These are phyloP conservation scores for Adineta ricciae DNA, from an alignment of 2,888 invertebrate species.

Conservation along the genomic window DNA sequence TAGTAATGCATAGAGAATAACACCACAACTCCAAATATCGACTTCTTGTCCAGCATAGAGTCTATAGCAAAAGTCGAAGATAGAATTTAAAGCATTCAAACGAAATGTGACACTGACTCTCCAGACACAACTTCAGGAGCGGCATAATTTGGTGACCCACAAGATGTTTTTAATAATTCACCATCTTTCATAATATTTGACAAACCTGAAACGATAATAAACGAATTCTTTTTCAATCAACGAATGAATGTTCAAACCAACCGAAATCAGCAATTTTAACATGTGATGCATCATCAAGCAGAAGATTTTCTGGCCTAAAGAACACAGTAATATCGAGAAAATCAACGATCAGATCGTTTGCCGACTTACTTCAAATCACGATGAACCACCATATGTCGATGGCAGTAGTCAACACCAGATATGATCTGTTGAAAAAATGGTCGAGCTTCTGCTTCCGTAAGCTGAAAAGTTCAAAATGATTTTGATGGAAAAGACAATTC, in stretches of 20 bases:
- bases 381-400: slow-evolving; percentile 84
- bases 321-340: not conserved
- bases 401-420: slow-evolving; percentile 96
- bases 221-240: slow-evolving; percentile 28
- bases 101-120: slow-evolving; percentile 48
- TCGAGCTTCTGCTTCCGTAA: slow-evolving; percentile 91
- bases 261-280: slow-evolving; percentile 89
- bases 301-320: slow-evolving; percentile 88
- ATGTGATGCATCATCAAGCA: slow-evolving; percentile 85
- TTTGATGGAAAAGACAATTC: not conserved
- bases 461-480: slow-evolving; percentile 48
- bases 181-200: slow-evolving; percentile 99
- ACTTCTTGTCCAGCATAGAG: slow-evolving; percentile 98
- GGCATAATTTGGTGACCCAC: slow-evolving; percentile 98
- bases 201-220: slow-evolving; percentile 57
- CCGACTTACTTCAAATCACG: not conserved
- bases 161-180: slow-evolving; percentile 90
- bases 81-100: too few species aligned
- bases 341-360: not conserved
- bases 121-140: slow-evolving; percentile 98
- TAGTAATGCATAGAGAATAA: slow-evolving; percentile 90
- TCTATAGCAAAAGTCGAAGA: slow-evolving; percentile 40
- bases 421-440: slow-evolving; percentile 99
- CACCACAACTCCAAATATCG: slow-evolving; percentile 98
- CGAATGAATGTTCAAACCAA: slow-evolving; percentile 39